Evolutionary conservation across 2,888 invertebrate species (phyloP).

Genomic region (Hirtodrosophila duncani): DNA sequence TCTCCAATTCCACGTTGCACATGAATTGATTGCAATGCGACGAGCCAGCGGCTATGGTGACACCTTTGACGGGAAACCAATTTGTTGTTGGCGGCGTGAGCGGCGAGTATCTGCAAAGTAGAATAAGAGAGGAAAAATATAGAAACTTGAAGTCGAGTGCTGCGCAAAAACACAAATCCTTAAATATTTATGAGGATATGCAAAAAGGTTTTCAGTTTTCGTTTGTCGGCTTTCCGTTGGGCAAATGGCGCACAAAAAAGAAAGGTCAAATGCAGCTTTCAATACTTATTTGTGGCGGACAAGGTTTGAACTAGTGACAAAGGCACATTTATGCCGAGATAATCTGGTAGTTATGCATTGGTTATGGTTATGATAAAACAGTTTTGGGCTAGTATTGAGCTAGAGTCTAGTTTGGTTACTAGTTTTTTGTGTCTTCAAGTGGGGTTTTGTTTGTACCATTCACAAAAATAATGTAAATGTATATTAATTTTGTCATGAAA

Average conservation of each 20-base stretch:
- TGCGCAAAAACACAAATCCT: constrained; percentile 62
- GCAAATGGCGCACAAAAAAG: constrained; percentile 46
- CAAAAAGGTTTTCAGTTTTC: constrained; percentile 44
- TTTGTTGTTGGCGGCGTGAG: constrained; percentile 77
- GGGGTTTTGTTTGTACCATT: no score
- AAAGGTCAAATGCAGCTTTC: no score
- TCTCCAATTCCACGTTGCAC: constrained; percentile 77
- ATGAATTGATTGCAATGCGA: constrained; percentile 78
- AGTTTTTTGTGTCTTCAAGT: no score
- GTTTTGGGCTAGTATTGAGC: no score
- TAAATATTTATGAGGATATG: constrained; percentile 69
- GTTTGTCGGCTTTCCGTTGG: constrained; percentile 46
- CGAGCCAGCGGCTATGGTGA: constrained; percentile 76
- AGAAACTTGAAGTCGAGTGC: constrained; percentile 45
- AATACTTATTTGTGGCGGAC: no score
- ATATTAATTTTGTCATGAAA: no score
- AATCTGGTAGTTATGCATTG: no score
- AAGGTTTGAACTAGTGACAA: no score
- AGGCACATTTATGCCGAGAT: no score
- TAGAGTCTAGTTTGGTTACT: no score
- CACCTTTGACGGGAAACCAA: constrained; percentile 77
- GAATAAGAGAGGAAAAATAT: constrained; percentile 2
- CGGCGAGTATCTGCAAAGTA: constrained; percentile 77
- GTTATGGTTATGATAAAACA: no score
- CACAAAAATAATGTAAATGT: no score